Evolutionary conservation across 2,113 vertebrate species (phyloP).

Genomic region (Propithecus coquereli): DNA sequence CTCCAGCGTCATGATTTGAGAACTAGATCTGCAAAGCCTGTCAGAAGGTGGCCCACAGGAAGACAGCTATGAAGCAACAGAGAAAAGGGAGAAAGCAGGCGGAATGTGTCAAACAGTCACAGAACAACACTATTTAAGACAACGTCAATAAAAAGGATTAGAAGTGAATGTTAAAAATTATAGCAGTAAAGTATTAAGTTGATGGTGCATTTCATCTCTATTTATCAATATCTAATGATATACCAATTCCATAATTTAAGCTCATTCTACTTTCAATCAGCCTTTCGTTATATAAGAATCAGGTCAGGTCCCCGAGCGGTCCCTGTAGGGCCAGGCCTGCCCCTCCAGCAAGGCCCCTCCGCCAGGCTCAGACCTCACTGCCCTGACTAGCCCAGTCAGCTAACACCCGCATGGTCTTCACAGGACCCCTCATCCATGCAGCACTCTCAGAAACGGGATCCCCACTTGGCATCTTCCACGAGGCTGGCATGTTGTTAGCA

Average conservation of each 20-base stretch:
- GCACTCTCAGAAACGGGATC: background rate
- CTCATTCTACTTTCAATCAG: background rate
- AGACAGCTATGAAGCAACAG: background rate
- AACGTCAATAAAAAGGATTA: background rate
- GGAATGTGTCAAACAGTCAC: background rate
- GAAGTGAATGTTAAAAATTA: too few relatives aligned
- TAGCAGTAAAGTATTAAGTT: background rate
- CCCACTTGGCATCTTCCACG: background rate
- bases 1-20: too few relatives aligned
- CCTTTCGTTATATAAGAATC: background rate
- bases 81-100: background rate
- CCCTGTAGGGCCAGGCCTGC: background rate
- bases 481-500: background rate
- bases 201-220: background rate
- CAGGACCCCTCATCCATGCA: too few relatives aligned
- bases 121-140: background rate
- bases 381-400: too few relatives aligned
- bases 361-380: background rate
- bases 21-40: background rate
- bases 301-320: background rate
- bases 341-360: background rate
- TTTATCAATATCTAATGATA: background rate
- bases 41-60: background rate
- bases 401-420: background rate
- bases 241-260: background rate